Percentiles rank a stretch among this genome's conserved stretches.
phyloP scores from a whole-genome alignment of 2,888 invertebrate genomes.

The Idaea straminata region DNA sequence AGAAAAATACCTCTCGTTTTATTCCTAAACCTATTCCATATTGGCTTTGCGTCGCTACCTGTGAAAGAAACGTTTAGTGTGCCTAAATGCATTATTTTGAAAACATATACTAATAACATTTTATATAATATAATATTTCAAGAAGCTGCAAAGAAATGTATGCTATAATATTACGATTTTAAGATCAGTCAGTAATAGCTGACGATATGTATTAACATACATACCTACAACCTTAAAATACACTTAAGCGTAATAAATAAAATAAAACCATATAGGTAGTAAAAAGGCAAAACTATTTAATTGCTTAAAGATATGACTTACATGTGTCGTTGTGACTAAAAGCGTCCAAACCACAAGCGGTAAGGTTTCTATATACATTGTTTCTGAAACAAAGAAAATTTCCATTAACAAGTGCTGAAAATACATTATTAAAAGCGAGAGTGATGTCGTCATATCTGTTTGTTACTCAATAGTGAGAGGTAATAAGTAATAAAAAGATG shows the following conservation, averaged over 20 bases:
- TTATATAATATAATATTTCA: background rate
- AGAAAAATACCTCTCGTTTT: constrained; percentile 96
- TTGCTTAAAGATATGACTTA: constrained; percentile 75
- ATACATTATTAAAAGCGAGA: background rate
- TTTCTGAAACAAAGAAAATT: constrained; percentile 86
- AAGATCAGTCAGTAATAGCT: no score
- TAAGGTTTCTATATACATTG: constrained; percentile 93
- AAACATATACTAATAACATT: constrained; percentile 9
- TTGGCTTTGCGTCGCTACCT: constrained; percentile 88
- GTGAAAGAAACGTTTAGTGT: constrained; percentile 51
- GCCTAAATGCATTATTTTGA: constrained; percentile 3
- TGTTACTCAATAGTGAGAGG: background rate
- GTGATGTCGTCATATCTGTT: background rate
- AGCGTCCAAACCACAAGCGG: constrained; percentile 95
- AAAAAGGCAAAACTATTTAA: background rate
- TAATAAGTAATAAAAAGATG: background rate
- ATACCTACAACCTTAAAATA: no score
- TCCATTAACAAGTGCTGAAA: constrained; percentile 16
- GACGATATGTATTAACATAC: no score
- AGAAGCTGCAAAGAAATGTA: background rate
- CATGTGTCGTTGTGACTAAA: constrained; percentile 89
- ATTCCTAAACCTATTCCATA: constrained; percentile 90
- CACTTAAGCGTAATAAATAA: no score
- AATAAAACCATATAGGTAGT: background rate
- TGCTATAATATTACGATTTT: background rate